Evolutionary conservation across 2,888 invertebrate species (phyloP).

Genomic region (Esperia sulphurella): DNA sequence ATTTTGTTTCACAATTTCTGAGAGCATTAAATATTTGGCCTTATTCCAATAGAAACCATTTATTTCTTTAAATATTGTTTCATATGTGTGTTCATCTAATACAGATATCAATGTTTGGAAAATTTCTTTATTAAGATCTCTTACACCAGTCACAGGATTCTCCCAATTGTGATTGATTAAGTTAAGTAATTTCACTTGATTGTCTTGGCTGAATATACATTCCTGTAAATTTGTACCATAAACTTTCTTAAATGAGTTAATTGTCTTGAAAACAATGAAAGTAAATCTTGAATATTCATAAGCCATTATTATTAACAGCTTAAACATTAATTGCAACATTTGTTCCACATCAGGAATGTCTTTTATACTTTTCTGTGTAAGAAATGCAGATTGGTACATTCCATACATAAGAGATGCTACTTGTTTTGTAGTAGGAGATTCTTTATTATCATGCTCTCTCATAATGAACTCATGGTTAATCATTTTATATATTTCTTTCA

Average conservation of each 20-base stretch:
- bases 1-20: conserved; percentile 61
- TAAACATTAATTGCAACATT: conserved; percentile 39
- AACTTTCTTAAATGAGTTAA: conserved; percentile 63
- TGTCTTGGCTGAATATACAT: conserved; percentile 33
- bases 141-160: conserved; percentile 77
- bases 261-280: conserved; percentile 71
- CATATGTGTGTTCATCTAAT: conserved; percentile 34
- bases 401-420: conserved; percentile 64
- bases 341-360: conserved; percentile 18
- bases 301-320: conserved; percentile 48
- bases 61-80: conserved; percentile 42
- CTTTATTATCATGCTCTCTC: conserved; percentile 20
- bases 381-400: conserved; percentile 60
- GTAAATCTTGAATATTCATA: conserved; percentile 76
- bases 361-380: conserved; percentile 25
- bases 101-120: conserved; percentile 57
- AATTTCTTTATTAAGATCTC: conserved; percentile 71
- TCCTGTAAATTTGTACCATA: conserved; percentile 46
- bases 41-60: conserved; percentile 78
- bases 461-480: conserved; percentile 30
- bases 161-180: conserved; percentile 81
- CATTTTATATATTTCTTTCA: conserved; percentile 32
- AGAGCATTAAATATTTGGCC: conserved; percentile 78
- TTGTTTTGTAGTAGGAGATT: conserved; percentile 26
- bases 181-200: conserved; percentile 60